These are phyloP conservation scores for Cebidichthys violaceus DNA, from an alignment of 2,113 vertebrate species.

Conservation along the genomic window DNA sequence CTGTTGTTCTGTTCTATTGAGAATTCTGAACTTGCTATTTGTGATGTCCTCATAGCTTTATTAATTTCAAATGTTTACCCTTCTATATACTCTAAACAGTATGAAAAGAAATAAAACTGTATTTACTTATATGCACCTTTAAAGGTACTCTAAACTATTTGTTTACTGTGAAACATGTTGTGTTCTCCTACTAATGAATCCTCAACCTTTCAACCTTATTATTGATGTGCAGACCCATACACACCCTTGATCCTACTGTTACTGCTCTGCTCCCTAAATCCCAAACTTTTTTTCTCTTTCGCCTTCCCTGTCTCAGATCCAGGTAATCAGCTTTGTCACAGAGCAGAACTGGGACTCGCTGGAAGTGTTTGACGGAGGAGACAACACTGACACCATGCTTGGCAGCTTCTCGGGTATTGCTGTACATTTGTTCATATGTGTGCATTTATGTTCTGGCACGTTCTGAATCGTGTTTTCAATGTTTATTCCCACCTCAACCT, in stretches of 20 bases:
- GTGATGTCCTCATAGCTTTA: not conserved
- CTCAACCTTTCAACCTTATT: not conserved
- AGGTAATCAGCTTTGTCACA: conserved; percentile 98
- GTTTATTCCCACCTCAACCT: conserved; percentile 15
- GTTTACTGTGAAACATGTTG: not conserved
- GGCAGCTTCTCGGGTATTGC: conserved; percentile 96
- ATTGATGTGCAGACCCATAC: not conserved
- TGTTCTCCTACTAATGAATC: conserved; percentile 1
- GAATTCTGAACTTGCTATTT: not conserved
- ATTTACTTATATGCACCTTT: not conserved
- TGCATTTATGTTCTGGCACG: conserved; percentile 10
- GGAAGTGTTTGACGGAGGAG: conserved; percentile 97
- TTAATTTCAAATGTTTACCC: not conserved
- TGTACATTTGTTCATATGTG: conserved; percentile 11
- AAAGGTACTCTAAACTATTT: not conserved
- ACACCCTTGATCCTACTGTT: not conserved
- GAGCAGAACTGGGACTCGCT: conserved; percentile 99
- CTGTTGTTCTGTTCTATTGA: not conserved
- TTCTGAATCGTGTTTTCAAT: conserved; percentile 10
- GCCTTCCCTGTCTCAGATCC: conserved; percentile 86
- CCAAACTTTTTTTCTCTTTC: not conserved
- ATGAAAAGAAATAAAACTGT: not conserved
- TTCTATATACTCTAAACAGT: not conserved
- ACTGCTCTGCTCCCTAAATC: conserved; percentile 4
- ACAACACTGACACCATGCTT: conserved; percentile 96